Conservation (phyloP, 2,113 vertebrate genomes). For the Tragelaphus scriptus region DNA sequence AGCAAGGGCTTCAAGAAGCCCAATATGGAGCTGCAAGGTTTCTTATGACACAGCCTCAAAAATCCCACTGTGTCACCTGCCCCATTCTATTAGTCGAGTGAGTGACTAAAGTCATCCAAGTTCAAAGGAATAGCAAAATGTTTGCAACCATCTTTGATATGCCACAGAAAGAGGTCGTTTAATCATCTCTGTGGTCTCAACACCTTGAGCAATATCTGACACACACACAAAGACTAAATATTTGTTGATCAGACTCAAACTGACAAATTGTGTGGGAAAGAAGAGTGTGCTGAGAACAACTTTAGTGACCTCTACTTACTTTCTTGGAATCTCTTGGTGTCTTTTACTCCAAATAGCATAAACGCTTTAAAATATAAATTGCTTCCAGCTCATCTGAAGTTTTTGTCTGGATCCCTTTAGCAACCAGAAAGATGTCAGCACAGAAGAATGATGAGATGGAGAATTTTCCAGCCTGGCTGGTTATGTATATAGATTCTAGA, state of each 20-base stretch:
- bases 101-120: background rate
- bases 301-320: background rate
- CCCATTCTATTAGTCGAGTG: background rate
- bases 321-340: background rate
- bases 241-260: background rate
- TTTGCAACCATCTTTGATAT: background rate
- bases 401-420: background rate
- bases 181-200: background rate
- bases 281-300: background rate
- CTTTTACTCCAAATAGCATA: constrained; percentile 21
- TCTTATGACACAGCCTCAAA: background rate
- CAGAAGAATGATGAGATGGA: background rate
- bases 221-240: background rate
- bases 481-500: background rate
- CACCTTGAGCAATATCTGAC: background rate
- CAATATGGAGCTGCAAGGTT: background rate
- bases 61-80: background rate
- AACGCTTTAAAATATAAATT: background rate
- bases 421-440: background rate
- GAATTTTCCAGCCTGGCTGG: background rate
- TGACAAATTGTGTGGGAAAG: background rate
- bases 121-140: background rate
- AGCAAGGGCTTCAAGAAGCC: background rate
- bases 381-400: background rate
- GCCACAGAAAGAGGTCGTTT: background rate